These are phyloP conservation scores for Pristionchus japonicus DNA, from an alignment of 2,888 invertebrate species.

Conservation along the genomic window DNA sequence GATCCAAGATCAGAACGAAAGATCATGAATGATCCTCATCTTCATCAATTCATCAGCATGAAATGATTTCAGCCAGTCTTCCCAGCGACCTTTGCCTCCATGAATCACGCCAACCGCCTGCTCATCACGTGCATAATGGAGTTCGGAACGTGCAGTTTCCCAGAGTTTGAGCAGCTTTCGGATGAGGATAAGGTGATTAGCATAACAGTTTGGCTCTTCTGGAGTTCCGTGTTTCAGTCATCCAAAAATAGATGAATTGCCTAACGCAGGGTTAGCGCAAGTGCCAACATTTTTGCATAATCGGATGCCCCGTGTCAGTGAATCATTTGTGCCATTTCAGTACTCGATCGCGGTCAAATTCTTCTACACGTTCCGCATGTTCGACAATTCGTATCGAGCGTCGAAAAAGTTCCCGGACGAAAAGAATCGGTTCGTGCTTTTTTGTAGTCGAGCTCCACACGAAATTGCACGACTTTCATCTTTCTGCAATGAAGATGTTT, in stretches of 20 bases:
- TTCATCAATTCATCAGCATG: too few species aligned
- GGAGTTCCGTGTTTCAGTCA: too few species aligned
- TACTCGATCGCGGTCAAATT: conserved; percentile 4
- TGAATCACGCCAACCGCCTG: conserved; percentile 8
- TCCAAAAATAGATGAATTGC: too few species aligned
- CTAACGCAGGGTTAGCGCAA: too few species aligned
- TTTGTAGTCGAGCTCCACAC: not conserved
- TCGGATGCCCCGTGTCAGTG: too few species aligned
- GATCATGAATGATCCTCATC: too few species aligned
- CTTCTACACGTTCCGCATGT: conserved; percentile 32
- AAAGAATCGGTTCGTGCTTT: not conserved
- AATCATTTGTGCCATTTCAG: too few species aligned
- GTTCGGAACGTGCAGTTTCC: not conserved
- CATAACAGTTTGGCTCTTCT: too few species aligned
- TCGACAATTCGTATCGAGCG: conserved; percentile 5
- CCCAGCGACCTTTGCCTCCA: conserved; percentile 1
- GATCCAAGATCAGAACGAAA: too few species aligned
- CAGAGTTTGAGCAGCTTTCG: not conserved
- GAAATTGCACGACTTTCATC: too few species aligned
- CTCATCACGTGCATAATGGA: conserved; percentile 17
- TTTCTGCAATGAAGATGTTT: not conserved
- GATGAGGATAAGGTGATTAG: not conserved
- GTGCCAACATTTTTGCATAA: too few species aligned
- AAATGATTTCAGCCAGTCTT: not conserved
- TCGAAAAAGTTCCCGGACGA: not conserved